A percentile compares a stretch with the other conserved stretches of the same genome.
phyloP scores from a whole-genome alignment of 2,797 vertebrate species.

The Gymnoscopelus braueri region DNA sequence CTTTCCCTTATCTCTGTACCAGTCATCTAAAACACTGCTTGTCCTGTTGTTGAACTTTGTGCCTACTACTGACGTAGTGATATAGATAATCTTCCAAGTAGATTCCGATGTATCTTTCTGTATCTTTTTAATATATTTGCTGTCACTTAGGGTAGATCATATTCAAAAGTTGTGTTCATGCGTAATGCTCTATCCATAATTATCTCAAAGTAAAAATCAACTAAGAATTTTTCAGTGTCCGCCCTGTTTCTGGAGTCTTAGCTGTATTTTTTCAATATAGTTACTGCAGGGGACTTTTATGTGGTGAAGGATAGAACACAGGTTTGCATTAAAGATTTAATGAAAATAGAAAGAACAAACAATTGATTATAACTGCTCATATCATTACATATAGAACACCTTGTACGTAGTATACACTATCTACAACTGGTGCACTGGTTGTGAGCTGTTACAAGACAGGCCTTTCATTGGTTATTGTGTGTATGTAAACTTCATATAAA shows the following conservation, averaged over 20 bases:
- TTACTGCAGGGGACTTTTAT: conserved; percentile 41
- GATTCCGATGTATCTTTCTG: conserved; percentile 33
- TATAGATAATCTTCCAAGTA: conserved; percentile 42
- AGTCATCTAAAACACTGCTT: conserved; percentile 23
- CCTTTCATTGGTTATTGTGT: conserved; percentile 12
- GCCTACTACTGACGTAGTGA: conserved; percentile 48
- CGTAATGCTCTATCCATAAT: conserved; percentile 49
- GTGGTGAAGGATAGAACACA: neutral
- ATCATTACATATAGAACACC: conserved; percentile 32
- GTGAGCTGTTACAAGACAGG: conserved; percentile 2
- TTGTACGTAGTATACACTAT: conserved; percentile 1
- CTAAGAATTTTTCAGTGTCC: conserved; percentile 47
- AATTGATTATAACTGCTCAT: conserved; percentile 32
- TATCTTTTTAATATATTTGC: conserved; percentile 56
- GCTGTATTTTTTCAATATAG: conserved; percentile 46
- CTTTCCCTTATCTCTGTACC: no score
- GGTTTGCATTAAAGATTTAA: neutral
- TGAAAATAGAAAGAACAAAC: neutral
- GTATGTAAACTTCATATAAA: conserved; percentile 29
- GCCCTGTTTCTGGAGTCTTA: conserved; percentile 53
- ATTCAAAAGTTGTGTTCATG: conserved; percentile 49
- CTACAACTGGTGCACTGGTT: no score
- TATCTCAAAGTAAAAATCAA: conserved; percentile 45
- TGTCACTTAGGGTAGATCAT: conserved; percentile 50
- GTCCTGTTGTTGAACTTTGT: conserved; percentile 51